Conservation (phyloP, 2,797 vertebrate species). For the Gouania willdenowi region DNA sequence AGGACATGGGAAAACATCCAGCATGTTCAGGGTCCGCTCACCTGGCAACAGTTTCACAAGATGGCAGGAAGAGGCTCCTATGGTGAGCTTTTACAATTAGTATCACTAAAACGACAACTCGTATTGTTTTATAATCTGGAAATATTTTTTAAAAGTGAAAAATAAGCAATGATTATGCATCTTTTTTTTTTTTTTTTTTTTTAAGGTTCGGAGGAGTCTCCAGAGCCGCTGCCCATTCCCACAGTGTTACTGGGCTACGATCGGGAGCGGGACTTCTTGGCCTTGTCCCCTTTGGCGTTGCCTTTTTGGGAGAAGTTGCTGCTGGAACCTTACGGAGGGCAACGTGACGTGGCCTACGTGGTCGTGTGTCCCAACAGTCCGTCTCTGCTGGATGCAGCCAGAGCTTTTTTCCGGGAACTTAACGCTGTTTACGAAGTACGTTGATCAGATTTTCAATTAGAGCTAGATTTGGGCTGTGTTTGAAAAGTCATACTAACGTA, state of each 20-base stretch:
- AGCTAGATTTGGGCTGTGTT: no score
- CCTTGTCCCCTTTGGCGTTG: constrained; percentile 90
- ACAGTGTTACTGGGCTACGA: constrained; percentile 92
- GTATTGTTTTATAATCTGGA: no score
- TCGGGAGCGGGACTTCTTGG: constrained; percentile 88
- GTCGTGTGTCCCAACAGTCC: constrained; percentile 94
- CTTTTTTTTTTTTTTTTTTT: neutral
- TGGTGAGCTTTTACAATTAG: constrained; percentile 80
- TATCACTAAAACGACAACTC: no score
- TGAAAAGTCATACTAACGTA: no score
- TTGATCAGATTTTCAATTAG: neutral
- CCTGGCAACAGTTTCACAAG: constrained; percentile 99
- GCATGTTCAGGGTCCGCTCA: constrained; percentile 96
- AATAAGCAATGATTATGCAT: no score
- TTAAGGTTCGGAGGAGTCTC: constrained; percentile 94
- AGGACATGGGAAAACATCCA: constrained; percentile 99
- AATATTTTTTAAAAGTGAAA: no score
- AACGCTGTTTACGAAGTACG: constrained; percentile 94
- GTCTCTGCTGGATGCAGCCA: constrained; percentile 87
- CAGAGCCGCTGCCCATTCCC: constrained; percentile 92
- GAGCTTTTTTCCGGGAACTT: constrained; percentile 94
- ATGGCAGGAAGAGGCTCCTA: constrained; percentile 98
- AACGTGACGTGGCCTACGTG: constrained; percentile 91
- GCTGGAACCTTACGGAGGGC: constrained; percentile 92
- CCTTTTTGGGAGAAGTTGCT: constrained; percentile 97